A percentile compares a stretch with the other conserved stretches of the same genome.
Evolutionary conservation across 1,140 invertebrate species (phyloP).

Genomic region (Caenorhabditis tropicalis): DNA sequence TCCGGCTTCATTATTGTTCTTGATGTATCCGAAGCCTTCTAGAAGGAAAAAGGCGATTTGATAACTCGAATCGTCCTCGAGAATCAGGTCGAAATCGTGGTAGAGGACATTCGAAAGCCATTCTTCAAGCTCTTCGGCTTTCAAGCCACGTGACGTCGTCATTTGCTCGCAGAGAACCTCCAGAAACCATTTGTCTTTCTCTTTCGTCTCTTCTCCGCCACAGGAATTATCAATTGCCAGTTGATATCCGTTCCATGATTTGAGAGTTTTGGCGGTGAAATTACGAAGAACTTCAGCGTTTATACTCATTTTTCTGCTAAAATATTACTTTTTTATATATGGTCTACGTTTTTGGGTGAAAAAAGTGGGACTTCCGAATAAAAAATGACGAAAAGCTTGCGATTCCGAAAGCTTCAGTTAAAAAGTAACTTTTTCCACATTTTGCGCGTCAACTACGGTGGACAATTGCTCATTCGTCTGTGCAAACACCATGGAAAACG

Average conservation of each 20-base stretch:
- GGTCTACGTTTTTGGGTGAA: background rate
- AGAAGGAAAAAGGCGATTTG: slow-evolving; percentile 36
- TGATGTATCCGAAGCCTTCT: slow-evolving; percentile 49
- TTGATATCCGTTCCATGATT: slow-evolving; percentile 46
- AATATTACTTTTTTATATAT: background rate
- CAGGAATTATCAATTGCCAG: slow-evolving; percentile 9
- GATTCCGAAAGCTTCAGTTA: background rate
- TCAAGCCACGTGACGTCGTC: slow-evolving; percentile 32
- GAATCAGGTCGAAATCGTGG: slow-evolving; percentile 53
- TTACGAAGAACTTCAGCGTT: background rate
- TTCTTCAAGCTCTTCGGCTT: slow-evolving; percentile 45
- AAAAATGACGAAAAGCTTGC: background rate
- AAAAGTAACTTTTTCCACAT: background rate
- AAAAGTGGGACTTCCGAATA: background rate
- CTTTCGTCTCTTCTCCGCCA: slow-evolving; percentile 35
- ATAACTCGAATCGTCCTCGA: slow-evolving; percentile 50
- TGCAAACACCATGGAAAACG: background rate
- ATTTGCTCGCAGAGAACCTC: slow-evolving; percentile 48
- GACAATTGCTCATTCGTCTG: too few species aligned
- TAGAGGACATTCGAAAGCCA: slow-evolving; percentile 47
- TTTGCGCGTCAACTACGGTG: background rate
- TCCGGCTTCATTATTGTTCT: slow-evolving; percentile 22
- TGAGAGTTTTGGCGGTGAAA: background rate
- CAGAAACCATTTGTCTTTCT: slow-evolving; percentile 47
- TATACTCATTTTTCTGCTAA: background rate